phyloP scores from a whole-genome alignment of 2,113 vertebrate species.

The Dermatemys mawii region DNA sequence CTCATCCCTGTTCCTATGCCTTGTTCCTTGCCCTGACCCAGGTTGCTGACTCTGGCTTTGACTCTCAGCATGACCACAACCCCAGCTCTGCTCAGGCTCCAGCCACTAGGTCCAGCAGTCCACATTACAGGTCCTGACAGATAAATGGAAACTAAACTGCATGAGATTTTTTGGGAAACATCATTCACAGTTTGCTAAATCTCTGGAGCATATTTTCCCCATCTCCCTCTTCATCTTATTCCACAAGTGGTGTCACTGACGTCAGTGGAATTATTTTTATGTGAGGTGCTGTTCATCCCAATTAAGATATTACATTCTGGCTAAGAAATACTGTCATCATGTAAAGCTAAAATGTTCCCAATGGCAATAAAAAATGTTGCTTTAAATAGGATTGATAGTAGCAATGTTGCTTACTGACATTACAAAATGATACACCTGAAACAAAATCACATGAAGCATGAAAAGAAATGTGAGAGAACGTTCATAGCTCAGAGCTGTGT shows the following conservation, averaged over 20 bases:
- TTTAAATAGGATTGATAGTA: not conserved
- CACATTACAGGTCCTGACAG: not conserved
- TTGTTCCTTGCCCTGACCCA: not conserved
- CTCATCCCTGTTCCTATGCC: not conserved
- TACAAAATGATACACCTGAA: not conserved
- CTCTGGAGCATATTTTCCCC: not conserved
- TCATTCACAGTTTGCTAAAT: not conserved
- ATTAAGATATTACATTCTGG: not conserved
- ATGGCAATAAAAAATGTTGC: not conserved
- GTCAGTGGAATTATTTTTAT: not conserved
- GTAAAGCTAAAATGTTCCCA: not conserved
- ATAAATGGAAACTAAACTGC: not conserved
- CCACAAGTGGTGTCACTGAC: not conserved
- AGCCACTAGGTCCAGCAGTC: not conserved
- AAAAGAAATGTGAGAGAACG: not conserved
- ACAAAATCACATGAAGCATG: not conserved
- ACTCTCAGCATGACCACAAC: not conserved
- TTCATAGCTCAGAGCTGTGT: not conserved
- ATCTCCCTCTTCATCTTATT: not conserved
- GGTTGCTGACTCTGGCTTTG: not conserved
- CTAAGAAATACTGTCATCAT: not conserved
- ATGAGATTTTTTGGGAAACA: not conserved
- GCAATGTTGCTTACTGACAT: not conserved
- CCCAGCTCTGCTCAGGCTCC: not conserved
- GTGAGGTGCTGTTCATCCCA: not conserved